phyloP scores from a whole-genome alignment of 2,888 invertebrate species.

The Scotopteryx bipunctaria region DNA sequence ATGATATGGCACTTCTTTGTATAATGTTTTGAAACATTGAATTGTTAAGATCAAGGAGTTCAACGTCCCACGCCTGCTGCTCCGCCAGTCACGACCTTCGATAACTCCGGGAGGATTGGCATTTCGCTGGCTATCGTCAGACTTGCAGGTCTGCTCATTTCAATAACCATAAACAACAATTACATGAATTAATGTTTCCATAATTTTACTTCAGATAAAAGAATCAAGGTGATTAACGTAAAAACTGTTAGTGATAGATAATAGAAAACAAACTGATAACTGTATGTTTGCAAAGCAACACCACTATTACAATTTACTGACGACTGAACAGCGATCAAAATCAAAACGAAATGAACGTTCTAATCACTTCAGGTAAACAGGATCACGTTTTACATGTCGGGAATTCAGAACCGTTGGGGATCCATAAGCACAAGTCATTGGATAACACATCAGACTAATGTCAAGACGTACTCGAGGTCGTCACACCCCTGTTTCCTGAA shows the following conservation, averaged over 20 bases:
- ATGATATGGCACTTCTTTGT: conserved; percentile 2
- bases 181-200: not conserved
- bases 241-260: not conserved
- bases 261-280: too few species aligned
- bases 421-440: conserved; percentile 13
- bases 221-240: too few species aligned
- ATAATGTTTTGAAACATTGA: conserved; percentile 6
- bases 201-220: too few species aligned
- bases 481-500: conserved; percentile 48
- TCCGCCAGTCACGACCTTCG: conserved; percentile 53
- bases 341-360: conserved; percentile 17
- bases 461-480: conserved; percentile 52
- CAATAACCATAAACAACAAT: conserved; percentile 10
- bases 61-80: conserved; percentile 40
- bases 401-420: not conserved
- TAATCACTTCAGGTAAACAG: conserved; percentile 19
- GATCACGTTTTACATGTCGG: conserved; percentile 4
- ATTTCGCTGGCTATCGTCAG: conserved; percentile 29
- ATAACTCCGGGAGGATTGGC: conserved; percentile 50
- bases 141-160: conserved; percentile 12
- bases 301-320: conserved; percentile 11
- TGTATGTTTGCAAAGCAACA: too few species aligned
- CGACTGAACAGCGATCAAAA: conserved; percentile 19
- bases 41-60: conserved; percentile 35
- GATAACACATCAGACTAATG: conserved; percentile 46